Evolutionary conservation across 2,888 invertebrate species (phyloP), one percentile per base, ranked within the genome.

Genomic region (Lithosia quadra): DNA sequence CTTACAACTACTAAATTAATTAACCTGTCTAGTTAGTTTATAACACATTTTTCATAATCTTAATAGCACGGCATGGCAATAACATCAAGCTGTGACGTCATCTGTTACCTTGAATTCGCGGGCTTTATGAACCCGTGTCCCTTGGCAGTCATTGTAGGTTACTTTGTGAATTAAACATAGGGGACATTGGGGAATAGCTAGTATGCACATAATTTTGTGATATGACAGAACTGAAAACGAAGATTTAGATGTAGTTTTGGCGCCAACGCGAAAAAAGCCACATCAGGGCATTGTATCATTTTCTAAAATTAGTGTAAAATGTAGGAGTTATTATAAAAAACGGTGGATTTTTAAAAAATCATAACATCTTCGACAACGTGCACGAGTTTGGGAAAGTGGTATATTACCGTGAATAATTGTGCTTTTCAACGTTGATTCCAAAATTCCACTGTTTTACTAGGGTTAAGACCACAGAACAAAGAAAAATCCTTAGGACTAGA

Each of bases 61-160:
- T 49, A 57, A 56, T 63, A 13, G 33, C 24, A 43, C 9, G 59
- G 43, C 22, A 43, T 15, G 59, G 43, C 22, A 36, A 53, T 43
- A 28, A 34, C n/a, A 57, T 43, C 15, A 24, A 7, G 11, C n/a
- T 34, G 13, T 65, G 65, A 65, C 59, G 65, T 65, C 58, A 65
- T 3, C 21, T 1, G 0, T 65, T 39, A 49, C 65, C 65, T 65
- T 65, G 65, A 65, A 34, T 65, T 65, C 15, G n/a, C 7, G 43
- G 49, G n/a, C 8, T 28, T 65, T 59, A 58, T 64, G 34, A 15
- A 21, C 43, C 49, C 21, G 15, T 13, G 43, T 65, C 65, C 65
- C 65, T 22, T 0, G 59, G 34, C 65, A 21, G 49, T 49, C 59
- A 33, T 65, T 59, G 33, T 15, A 34, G 34, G 49, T 65, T 65